Base-by-base conservation (phyloP, 2,888 invertebrate genomes). In the Pelosia muscerda region DNA sequence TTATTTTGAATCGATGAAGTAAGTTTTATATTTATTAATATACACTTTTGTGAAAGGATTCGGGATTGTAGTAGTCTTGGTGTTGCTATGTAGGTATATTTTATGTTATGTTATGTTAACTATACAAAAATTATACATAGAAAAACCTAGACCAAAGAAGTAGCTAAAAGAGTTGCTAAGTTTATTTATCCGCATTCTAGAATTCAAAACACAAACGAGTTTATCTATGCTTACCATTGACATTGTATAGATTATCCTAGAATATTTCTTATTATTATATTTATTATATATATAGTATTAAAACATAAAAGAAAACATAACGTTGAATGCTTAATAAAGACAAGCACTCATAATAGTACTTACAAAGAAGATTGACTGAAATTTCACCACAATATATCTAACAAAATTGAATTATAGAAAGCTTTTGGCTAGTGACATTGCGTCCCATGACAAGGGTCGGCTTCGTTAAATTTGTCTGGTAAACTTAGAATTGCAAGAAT, bases 401-500 rank as follows among this genome's bases (percentile, higher is more conserved):
- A 54, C 76, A 78, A 85, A 87, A 88, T 89, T 86, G 86, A 84
- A n/a, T n/a, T n/a, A 82, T 81, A 76, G 81, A 80, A 75, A 67
- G 73, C 63, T 76, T 71, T 69, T 75, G 81, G 82, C 66, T 81
- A 79, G 81, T 77, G 84, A 84, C 85, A 79, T 77, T 76, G 78
- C 77, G 79, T 75, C 81, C 66, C 63, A 75, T 89, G 90, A 90
- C 89, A 84, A 84, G 90, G 89, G 90, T 89, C 87, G 83, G 71
- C 81, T 87, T 90, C 88, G 89, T 90, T 90, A 89, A 86, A 85
- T 84, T 84, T 81, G 83, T 83, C 84, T 83, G 68, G 79, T 81
- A 77, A 82, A 81, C 74, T 72, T 70, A 79, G 80, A 74, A 15
- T 53, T 77, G 73, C 73, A 70, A 76, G 68, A 71, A 75, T 72